Evolutionary conservation across 2,113 vertebrate species (phyloP).

Genomic region (Calyptomena viridis): DNA sequence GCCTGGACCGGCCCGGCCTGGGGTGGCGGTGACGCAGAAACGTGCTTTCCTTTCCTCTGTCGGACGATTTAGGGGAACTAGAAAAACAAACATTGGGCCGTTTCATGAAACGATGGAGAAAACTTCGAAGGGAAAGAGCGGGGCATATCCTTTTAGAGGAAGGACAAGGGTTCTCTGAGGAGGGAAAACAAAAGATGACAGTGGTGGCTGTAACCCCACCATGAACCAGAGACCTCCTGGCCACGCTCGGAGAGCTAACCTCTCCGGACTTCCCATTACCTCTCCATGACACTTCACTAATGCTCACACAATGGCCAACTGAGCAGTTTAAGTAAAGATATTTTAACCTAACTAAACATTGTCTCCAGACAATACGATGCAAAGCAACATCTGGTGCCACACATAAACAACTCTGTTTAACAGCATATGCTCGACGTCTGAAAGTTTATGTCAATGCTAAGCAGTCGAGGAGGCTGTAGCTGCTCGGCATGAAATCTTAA

Average conservation of each 20-base stretch:
- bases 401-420: constrained; percentile 23
- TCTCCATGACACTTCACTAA: constrained; percentile 79
- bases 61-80: constrained; percentile 80
- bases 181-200: constrained; percentile 84
- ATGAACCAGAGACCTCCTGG: constrained; percentile 84
- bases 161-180: constrained; percentile 84
- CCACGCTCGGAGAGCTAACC: constrained; percentile 71
- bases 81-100: constrained; percentile 85
- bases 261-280: constrained; percentile 89
- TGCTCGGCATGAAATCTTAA: constrained; percentile 8
- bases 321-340: constrained; percentile 56
- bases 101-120: constrained; percentile 65
- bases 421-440: constrained; percentile 49
- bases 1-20: neutral
- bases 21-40: constrained; percentile 75
- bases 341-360: constrained; percentile 64
- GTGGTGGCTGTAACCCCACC: constrained; percentile 82
- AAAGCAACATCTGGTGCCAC: constrained; percentile 62
- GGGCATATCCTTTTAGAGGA: constrained; percentile 87
- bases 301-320: constrained; percentile 66
- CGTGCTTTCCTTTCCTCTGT: constrained; percentile 76
- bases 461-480: neutral
- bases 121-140: constrained; percentile 55
- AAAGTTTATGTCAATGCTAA: constrained; percentile 40
- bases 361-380: constrained; percentile 68